Base-by-base conservation (phyloP, 2,113 vertebrate species). In the Rattus rattus region DNA sequence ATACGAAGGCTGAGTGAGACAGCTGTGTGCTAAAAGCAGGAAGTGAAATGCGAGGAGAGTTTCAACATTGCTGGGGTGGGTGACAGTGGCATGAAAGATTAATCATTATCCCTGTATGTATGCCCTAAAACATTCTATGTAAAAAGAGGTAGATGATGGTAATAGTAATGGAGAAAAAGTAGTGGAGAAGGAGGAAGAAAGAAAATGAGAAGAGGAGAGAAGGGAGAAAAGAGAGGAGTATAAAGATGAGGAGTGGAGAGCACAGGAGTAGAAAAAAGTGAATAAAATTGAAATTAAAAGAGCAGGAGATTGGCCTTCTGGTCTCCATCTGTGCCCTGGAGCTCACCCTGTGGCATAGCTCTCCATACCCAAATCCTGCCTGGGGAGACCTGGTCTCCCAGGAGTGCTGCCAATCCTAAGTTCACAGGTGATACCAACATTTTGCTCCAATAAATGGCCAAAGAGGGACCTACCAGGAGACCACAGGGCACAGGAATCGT, bases 31-130 rank as follows among this genome's bases (percentile, higher is more conserved):
- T 84, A 5, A 19, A 65, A 84, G 67, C 5, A 49, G 3, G 12
- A 88, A 49, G 26, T 59, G 11, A 61, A 17, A 20, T 6, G 47
- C 1, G 33, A 1, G 28, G 17, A 33, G 26, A 19, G 49, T 13
- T 52, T 69, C 16, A 39, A 28, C 14, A 3, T 11, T 63, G 0
- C n/a, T 63, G 14, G 3, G 8, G 13, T 36, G 5, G 0, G 7
- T 9, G 4, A 43, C 22, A 88, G 14, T 63, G n/a, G 61, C 28
- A 28, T 13, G 16, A 9, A n/a, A 85, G 33, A 47, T 59, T 67
- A 52, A 30, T 54, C n/a, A 54, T 1, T 52, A 19, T 69, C 65
- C 67, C n/a, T 67, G 5, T 39, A 59, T 61, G 5, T 75, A 8
- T 49, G 5, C 11, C 7, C 67, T 85, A 52, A 79, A 63, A 9